Conservation (phyloP, 2,113 vertebrate species). For the Gambusia affinis region DNA sequence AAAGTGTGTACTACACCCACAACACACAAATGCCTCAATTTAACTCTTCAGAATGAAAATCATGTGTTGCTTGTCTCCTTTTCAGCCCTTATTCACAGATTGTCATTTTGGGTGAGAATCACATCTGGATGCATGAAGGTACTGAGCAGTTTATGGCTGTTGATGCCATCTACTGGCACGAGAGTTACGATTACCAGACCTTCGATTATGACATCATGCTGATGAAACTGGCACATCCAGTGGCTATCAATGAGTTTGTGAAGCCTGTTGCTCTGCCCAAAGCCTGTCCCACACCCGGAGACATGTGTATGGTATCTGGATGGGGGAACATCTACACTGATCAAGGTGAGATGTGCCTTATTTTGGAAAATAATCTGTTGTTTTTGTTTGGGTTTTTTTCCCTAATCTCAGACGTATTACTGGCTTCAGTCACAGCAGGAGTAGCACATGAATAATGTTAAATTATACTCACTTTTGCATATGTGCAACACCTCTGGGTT, state of each 20-base stretch:
- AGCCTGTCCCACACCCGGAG: constrained; percentile 58
- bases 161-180: constrained; percentile 78
- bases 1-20: constrained; percentile 59
- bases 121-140: constrained; percentile 73
- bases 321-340: constrained; percentile 78
- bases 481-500: too few relatives aligned
- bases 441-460: neutral
- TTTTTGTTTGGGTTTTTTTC: neutral
- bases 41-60: neutral
- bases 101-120: constrained; percentile 73
- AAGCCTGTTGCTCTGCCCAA: constrained; percentile 70
- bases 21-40: neutral
- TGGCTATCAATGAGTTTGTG: constrained; percentile 55
- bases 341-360: constrained; percentile 43
- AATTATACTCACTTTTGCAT: too few relatives aligned
- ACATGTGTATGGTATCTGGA: constrained; percentile 75
- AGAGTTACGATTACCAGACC: constrained; percentile 74
- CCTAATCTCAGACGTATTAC: neutral
- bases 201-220: constrained; percentile 80
- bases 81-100: constrained; percentile 66
- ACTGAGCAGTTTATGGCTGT: constrained; percentile 75
- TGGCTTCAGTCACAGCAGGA: neutral
- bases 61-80: neutral
- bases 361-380: neutral
- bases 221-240: constrained; percentile 70